phyloP scores from a whole-genome alignment of 2,888 invertebrate species.

The Oeneis ivallda region DNA sequence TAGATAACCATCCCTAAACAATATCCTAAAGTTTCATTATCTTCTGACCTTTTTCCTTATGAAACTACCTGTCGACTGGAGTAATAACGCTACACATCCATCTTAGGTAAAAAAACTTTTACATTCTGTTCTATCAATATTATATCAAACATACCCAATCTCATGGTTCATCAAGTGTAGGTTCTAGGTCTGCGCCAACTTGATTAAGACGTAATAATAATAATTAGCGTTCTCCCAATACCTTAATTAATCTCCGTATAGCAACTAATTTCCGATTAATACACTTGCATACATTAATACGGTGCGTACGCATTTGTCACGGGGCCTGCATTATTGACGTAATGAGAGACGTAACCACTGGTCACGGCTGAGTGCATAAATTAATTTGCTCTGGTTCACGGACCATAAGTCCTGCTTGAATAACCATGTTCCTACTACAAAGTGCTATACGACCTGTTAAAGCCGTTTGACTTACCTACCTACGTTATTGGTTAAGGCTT shows the following conservation, averaged over 20 bases:
- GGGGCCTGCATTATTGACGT: slow-evolving; percentile 43
- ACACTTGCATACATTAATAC: slow-evolving; percentile 20
- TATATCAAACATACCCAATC: too few species aligned
- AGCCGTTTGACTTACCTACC: neutral
- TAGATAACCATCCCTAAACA: too few species aligned
- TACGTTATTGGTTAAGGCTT: neutral
- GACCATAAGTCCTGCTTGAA: slow-evolving; percentile 49
- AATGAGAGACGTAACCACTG: slow-evolving; percentile 54
- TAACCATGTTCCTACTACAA: slow-evolving; percentile 21
- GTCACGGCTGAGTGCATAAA: slow-evolving; percentile 49
- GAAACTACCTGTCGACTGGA: too few species aligned
- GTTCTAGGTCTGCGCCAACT: neutral
- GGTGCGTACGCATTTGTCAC: slow-evolving; percentile 21
- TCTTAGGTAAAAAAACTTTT: too few species aligned
- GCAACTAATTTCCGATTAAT: slow-evolving; percentile 10
- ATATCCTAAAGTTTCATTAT: too few species aligned
- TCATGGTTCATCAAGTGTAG: neutral
- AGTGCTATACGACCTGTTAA: slow-evolving; percentile 13
- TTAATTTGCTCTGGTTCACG: slow-evolving; percentile 54
- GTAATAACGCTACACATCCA: too few species aligned
- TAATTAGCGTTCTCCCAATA: neutral
- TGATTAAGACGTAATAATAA: neutral
- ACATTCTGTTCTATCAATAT: too few species aligned
- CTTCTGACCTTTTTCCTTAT: too few species aligned
- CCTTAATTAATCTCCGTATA: slow-evolving; percentile 13